Evolutionary conservation across 2,113 vertebrate genomes (phyloP).

Genomic region (Rhombomys opimus): DNA sequence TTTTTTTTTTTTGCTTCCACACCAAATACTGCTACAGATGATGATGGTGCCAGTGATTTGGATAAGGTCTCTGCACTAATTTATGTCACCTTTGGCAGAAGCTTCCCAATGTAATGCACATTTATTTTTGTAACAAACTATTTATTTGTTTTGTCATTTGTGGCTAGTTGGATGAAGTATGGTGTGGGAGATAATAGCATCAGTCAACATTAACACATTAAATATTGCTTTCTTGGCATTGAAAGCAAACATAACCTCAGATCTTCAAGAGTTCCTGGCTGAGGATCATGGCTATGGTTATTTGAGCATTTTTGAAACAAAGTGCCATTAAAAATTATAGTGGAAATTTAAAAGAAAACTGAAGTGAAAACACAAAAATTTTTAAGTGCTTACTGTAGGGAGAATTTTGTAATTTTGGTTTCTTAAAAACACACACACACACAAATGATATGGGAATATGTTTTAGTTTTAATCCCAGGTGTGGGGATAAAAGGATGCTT

Average conservation of each 20-base stretch:
- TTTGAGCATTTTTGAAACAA: not conserved
- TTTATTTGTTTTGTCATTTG: not conserved
- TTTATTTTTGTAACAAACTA: not conserved
- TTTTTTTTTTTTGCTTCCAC: not conserved
- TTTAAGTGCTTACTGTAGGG: not conserved
- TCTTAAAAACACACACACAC: too few relatives aligned
- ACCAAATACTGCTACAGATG: not conserved
- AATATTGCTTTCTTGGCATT: not conserved
- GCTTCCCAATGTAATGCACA: not conserved
- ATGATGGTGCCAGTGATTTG: not conserved
- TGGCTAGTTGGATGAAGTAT: not conserved
- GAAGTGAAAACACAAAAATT: not conserved
- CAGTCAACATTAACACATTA: not conserved
- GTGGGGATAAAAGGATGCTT: too few relatives aligned
- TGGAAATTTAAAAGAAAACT: constrained; percentile 3
- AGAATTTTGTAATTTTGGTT: too few relatives aligned
- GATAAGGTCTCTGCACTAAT: not conserved
- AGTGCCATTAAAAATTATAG: not conserved
- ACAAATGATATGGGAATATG: too few relatives aligned
- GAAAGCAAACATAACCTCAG: not conserved
- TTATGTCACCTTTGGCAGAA: not conserved
- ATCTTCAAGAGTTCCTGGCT: not conserved
- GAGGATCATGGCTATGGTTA: not conserved
- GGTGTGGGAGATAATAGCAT: not conserved
- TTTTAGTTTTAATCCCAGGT: too few relatives aligned